These are phyloP conservation scores for Zapus hudsonius DNA, from an alignment of 2,113 vertebrate genomes.

Conservation along the genomic window DNA sequence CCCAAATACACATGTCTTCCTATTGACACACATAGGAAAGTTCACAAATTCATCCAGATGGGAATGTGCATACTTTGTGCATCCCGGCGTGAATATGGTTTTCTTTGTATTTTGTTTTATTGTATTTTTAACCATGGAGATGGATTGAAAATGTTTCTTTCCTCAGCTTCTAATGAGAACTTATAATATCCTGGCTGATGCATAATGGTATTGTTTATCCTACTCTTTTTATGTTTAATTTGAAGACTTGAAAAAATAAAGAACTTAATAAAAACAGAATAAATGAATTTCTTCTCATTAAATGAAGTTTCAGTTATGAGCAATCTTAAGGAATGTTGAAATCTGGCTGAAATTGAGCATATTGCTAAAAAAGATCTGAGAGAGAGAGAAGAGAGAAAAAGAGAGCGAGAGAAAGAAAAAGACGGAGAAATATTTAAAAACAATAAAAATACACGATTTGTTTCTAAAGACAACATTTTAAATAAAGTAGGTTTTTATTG, in stretches of 20 bases:
- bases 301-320: constrained; percentile 8
- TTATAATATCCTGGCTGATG: neutral
- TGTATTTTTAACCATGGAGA: neutral
- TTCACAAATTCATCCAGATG: neutral
- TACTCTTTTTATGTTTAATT: constrained; percentile 26
- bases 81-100: neutral
- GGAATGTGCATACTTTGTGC: neutral
- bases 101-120: neutral
- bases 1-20: neutral
- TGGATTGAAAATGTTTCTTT: neutral
- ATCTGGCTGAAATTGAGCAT: neutral
- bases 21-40: neutral
- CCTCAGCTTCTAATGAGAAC: neutral
- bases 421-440: neutral
- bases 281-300: neutral
- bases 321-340: neutral
- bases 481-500: neutral
- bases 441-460: neutral
- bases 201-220: constrained; percentile 2
- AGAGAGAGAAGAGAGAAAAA: neutral
- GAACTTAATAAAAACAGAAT: neutral
- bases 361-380: neutral
- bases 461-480: neutral
- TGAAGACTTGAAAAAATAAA: constrained; percentile 14
- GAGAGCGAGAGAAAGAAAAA: too few relatives aligned